A percentile compares a stretch with the other conserved stretches of the same genome.
Evolutionary conservation across 2,113 vertebrate species (phyloP).

Genomic region (Bucco capensis): DNA sequence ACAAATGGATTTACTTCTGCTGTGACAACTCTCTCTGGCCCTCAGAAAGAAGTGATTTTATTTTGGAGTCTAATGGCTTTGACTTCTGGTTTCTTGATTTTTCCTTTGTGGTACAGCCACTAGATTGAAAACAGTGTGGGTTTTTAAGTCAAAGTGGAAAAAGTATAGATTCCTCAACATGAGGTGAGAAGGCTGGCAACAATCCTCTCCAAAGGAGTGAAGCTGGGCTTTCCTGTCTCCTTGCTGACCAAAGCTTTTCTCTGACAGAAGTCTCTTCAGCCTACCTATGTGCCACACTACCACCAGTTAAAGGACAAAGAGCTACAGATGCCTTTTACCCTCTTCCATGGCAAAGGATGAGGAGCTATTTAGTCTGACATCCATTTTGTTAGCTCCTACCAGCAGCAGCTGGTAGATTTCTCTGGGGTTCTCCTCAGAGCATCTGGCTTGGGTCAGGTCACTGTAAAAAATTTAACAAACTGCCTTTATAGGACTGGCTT

Average conservation of each 20-base stretch:
- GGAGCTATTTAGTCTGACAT: slow-evolving; percentile 15
- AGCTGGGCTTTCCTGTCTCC: not conserved
- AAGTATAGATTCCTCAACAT: not conserved
- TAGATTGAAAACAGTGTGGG: slow-evolving; percentile 2
- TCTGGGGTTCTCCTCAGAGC: slow-evolving; percentile 39
- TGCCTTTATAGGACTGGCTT: not conserved
- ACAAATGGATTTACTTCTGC: slow-evolving; percentile 12
- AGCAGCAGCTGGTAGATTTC: slow-evolving; percentile 39
- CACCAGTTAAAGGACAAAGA: not conserved
- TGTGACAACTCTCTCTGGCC: not conserved
- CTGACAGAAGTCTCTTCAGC: not conserved
- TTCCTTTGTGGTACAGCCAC: slow-evolving; percentile 8
- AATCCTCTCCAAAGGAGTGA: not conserved
- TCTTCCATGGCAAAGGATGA: not conserved
- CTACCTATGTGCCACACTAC: not conserved
- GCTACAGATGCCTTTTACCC: not conserved
- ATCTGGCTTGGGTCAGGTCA: slow-evolving; percentile 42
- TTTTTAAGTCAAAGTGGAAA: slow-evolving; percentile 35
- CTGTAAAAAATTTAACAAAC: slow-evolving; percentile 45
- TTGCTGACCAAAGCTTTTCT: not conserved
- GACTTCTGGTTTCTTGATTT: slow-evolving; percentile 30
- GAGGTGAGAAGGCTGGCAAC: not conserved
- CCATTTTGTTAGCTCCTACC: slow-evolving; percentile 25
- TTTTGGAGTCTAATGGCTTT: slow-evolving; percentile 14
- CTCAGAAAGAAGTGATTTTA: slow-evolving; percentile 17